These are phyloP conservation scores for Bedellia somnulentella DNA, from an alignment of 2,888 invertebrate species.

Conservation along the genomic window DNA sequence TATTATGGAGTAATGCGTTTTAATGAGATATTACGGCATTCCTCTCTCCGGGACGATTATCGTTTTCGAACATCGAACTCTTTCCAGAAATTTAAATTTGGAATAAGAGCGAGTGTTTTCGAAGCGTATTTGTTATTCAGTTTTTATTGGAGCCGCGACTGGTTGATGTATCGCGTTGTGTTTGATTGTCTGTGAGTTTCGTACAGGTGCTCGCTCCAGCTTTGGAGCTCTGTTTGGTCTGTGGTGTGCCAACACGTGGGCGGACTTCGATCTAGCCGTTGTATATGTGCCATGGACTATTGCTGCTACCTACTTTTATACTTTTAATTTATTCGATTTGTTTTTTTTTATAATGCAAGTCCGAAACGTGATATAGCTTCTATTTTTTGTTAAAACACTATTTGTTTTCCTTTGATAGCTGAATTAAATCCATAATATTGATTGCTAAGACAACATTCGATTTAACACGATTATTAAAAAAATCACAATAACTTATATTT, in stretches of 20 bases:
- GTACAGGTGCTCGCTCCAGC: neutral
- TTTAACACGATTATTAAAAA: no score
- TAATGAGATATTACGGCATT: conserved; percentile 53
- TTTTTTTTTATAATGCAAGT: conserved; percentile 19
- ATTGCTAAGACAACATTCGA: no score
- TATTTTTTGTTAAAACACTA: no score
- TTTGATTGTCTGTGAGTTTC: conserved; percentile 18
- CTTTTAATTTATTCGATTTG: no score
- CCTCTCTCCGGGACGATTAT: conserved; percentile 36
- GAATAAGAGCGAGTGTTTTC: conserved; percentile 43
- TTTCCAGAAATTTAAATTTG: conserved; percentile 53
- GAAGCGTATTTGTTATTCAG: conserved; percentile 33
- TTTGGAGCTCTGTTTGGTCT: neutral
- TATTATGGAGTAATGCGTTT: conserved; percentile 23
- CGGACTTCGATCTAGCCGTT: no score
- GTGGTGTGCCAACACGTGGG: no score
- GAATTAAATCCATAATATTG: no score
- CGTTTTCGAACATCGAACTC: conserved; percentile 44
- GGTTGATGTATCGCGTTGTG: conserved; percentile 29
- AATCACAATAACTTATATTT: no score
- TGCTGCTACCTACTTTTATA: no score
- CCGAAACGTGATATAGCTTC: conserved; percentile 19
- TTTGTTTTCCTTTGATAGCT: no score
- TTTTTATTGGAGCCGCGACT: conserved; percentile 39
- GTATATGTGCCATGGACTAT: no score